Evolutionary conservation across 1,140 invertebrate species (phyloP), one percentile per base, ranked within the genome.

Genomic region (Dryas iulia): DNA sequence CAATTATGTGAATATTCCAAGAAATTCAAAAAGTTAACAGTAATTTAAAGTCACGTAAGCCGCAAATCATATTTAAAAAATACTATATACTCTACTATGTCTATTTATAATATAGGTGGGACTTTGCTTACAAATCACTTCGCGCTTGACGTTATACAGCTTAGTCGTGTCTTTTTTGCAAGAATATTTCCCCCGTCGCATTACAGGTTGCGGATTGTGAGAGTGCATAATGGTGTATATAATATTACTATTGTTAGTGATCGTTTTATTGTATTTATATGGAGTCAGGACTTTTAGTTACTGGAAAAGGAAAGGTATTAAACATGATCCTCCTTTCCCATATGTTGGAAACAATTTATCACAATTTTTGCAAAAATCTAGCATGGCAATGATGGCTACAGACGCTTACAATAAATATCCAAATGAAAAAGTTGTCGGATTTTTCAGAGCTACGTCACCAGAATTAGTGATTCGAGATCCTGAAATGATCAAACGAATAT

Each of bases 401-500:
- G 78, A 86, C 61, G 57, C 35, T 2, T 89, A 89, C 53, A 77
- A 69, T 14, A 83, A 78, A 64, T 89, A 82, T 70, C 82, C 84
- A 6, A 31, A 86, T 3, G 87, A 89, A 57, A 81, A 76, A 76
- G 84, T 84, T 8, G 83, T 84, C 1, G 86, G 81, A 8, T 87
- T 81, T 47, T 91, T 59, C 69, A 79, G 78, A 80, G 78, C 74
- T 12, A 81, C 69, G 0, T 24, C 4, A 7, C 88, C 81, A 1
- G 79, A 79, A 77, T 67, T 90, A 21, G 64, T 85, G 0, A 74
- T 86, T 47, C 78, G 80, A 69, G 90, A 92, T 76, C 87, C 87
- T 21, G 88, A 90, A 71, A 69, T 94, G n/a, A 81, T 93, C 2
- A 91, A 92, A 58, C 77, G 85, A 21, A 90, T 95, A 52, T 77